Conservation (phyloP, 1,140 invertebrate genomes). For the Geopemphigus sp. region DNA sequence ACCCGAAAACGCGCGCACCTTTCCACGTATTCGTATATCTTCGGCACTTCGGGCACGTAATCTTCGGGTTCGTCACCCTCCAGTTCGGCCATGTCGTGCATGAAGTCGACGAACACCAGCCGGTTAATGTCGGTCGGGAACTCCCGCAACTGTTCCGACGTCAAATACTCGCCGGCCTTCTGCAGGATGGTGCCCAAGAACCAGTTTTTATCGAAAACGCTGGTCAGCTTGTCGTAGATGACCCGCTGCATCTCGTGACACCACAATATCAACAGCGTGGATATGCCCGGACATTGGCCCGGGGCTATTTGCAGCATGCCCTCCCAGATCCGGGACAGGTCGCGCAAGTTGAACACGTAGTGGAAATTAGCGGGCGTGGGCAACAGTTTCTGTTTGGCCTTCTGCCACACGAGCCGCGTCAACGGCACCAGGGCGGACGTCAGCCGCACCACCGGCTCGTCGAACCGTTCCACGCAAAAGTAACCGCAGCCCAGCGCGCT, state of each 20-base stretch:
- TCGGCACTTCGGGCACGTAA: conserved; percentile 89
- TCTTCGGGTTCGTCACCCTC: conserved; percentile 96
- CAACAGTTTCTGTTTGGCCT: conserved; percentile 73
- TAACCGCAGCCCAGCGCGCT: conserved; percentile 84
- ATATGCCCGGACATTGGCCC: conserved; percentile 79
- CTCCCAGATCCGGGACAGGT: conserved; percentile 93
- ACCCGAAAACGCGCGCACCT: conserved; percentile 60
- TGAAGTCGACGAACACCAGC: conserved; percentile 57
- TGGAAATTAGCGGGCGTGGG: conserved; percentile 98
- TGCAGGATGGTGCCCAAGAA: conserved; percentile 68
- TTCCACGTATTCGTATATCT: conserved; percentile 91
- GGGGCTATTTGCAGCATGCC: conserved; percentile 88
- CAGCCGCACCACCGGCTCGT: conserved; percentile 73
- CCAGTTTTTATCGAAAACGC: conserved; percentile 75
- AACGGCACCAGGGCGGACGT: conserved; percentile 81
- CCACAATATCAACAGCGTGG: conserved; percentile 83
- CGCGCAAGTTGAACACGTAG: conserved; percentile 92
- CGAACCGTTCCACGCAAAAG: conserved; percentile 83
- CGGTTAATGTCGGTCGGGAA: conserved; percentile 59
- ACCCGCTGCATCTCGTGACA: conserved; percentile 91
- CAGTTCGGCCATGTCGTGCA: conserved; percentile 90
- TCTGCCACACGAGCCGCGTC: conserved; percentile 84
- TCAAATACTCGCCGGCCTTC: conserved; percentile 67
- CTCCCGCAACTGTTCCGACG: conserved; percentile 66
- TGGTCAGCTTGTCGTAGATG: conserved; percentile 84